phyloP scores from a whole-genome alignment of 2,888 invertebrate species.

The Andrena marginata region DNA sequence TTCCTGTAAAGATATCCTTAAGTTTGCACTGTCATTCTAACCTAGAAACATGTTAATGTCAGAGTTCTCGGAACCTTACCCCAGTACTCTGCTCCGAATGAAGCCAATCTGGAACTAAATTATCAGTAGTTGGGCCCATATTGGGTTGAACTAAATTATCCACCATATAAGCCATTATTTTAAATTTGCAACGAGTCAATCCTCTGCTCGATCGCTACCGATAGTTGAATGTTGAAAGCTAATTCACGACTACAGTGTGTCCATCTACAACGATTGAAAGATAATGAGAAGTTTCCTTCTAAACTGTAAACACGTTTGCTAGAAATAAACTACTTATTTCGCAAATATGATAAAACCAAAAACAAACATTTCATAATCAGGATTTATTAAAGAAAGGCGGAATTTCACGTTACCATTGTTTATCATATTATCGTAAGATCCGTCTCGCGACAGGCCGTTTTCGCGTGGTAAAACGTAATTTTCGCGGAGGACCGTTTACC shows the following conservation, averaged over 20 bases:
- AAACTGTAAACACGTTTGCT: conserved; percentile 12
- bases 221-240: conserved; percentile 22
- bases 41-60: conserved; percentile 66
- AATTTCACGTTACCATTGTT: not conserved
- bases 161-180: conserved; percentile 64
- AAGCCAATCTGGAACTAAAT: conserved; percentile 88
- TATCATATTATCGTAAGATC: not conserved
- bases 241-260: conserved; percentile 32
- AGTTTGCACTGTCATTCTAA: conserved; percentile 84
- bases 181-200: conserved; percentile 11
- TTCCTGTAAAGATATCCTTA: conserved; percentile 39
- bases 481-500: not conserved
- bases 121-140: conserved; percentile 51
- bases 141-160: conserved; percentile 55
- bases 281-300: conserved; percentile 7
- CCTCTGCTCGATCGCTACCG: not conserved
- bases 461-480: not conserved
- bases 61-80: conserved; percentile 85
- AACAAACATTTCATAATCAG: not conserved
- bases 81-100: conserved; percentile 93
- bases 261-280: conserved; percentile 36
- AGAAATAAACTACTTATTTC: not conserved
- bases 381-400: not conserved
- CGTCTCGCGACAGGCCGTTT: not conserved
- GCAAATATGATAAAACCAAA: not conserved